Evolutionary conservation across 2,888 invertebrate species (phyloP).

Genomic region (Leptinotarsa haldemani): DNA sequence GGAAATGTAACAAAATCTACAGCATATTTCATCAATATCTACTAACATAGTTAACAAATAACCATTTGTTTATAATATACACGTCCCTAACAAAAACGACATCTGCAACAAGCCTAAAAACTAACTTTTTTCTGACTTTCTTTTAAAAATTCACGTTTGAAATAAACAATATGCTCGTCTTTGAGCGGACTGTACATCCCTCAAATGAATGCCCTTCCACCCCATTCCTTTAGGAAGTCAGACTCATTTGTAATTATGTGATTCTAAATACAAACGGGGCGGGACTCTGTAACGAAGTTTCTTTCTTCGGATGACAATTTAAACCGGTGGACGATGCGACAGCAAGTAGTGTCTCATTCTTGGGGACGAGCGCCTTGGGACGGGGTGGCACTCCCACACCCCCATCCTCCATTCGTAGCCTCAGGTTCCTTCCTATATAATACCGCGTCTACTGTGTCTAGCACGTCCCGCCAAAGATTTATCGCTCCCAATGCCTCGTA

Average conservation of each 20-base stretch:
- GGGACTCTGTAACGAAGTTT: slow-evolving; percentile 58
- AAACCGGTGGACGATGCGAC: slow-evolving; percentile 58
- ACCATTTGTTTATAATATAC: no score
- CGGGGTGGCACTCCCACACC: slow-evolving; percentile 42
- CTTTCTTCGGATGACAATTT: slow-evolving; percentile 64
- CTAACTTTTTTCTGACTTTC: background rate
- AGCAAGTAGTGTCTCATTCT: slow-evolving; percentile 65
- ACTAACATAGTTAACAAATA: no score
- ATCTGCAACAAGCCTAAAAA: no score
- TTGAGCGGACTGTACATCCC: background rate
- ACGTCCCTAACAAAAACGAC: no score
- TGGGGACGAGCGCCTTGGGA: slow-evolving; percentile 64
- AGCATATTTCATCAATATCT: no score
- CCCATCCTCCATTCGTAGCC: slow-evolving; percentile 52
- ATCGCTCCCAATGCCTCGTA: slow-evolving; percentile 68
- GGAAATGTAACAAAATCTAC: no score
- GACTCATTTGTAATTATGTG: slow-evolving; percentile 37
- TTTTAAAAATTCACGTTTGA: background rate
- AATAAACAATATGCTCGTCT: background rate
- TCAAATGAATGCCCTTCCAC: background rate
- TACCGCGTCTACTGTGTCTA: slow-evolving; percentile 66
- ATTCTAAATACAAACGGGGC: slow-evolving; percentile 36
- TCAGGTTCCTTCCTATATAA: slow-evolving; percentile 65
- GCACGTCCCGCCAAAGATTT: slow-evolving; percentile 67
- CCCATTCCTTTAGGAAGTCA: slow-evolving; percentile 26